These are phyloP conservation scores for Dascyllus trimaculatus DNA, from an alignment of 2,113 vertebrate genomes.

Conservation along the genomic window DNA sequence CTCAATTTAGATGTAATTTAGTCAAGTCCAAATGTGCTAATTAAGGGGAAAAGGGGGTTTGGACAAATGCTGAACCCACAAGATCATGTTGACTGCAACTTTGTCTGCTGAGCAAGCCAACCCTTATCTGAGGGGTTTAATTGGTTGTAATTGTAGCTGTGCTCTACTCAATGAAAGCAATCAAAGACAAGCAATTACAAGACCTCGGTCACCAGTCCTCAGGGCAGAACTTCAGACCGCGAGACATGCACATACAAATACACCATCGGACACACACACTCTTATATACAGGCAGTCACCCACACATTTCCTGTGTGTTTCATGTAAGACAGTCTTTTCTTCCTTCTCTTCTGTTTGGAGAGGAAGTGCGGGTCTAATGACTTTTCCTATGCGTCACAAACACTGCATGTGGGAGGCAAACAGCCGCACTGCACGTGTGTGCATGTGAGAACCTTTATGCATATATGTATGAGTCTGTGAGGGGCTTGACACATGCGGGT, in stretches of 20 bases:
- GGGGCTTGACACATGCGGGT: slow-evolving; percentile 39
- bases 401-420: slow-evolving; percentile 71
- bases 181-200: slow-evolving; percentile 70
- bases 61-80: slow-evolving; percentile 38
- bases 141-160: slow-evolving; percentile 66
- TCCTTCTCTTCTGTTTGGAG: slow-evolving; percentile 75
- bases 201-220: slow-evolving; percentile 58
- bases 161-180: slow-evolving; percentile 61
- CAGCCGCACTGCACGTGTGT: slow-evolving; percentile 64
- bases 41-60: slow-evolving; percentile 12
- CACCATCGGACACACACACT: slow-evolving; percentile 29
- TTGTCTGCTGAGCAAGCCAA: slow-evolving; percentile 34
- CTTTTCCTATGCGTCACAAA: slow-evolving; percentile 81
- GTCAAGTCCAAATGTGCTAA: slow-evolving; percentile 21
- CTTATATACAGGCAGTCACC: slow-evolving; percentile 64
- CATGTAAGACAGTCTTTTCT: slow-evolving; percentile 70
- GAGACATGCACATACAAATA: slow-evolving; percentile 34
- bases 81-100: slow-evolving; percentile 13
- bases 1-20: not conserved
- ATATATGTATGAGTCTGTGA: slow-evolving; percentile 61
- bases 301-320: slow-evolving; percentile 81
- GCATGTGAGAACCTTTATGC: slow-evolving; percentile 61
- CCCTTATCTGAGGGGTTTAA: slow-evolving; percentile 55
- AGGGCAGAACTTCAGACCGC: slow-evolving; percentile 44
- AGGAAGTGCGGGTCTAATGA: slow-evolving; percentile 80